Evolutionary conservation across 2,888 invertebrate genomes (phyloP), one percentile per base, ranked within the genome.

Genomic region (Augochlorella aurata): DNA sequence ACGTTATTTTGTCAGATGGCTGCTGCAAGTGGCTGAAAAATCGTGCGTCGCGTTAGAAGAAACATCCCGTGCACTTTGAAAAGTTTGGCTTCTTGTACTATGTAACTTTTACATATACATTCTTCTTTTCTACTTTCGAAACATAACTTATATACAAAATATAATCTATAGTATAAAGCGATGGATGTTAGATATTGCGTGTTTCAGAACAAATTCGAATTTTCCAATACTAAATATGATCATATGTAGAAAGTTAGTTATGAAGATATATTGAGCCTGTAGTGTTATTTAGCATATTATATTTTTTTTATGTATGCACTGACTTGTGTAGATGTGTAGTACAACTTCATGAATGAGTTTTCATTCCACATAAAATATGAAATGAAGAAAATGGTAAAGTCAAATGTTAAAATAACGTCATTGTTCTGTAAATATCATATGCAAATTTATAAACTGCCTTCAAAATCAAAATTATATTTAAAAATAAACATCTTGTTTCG

Each of bases 361-460:
- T 67, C 58, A 44, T 79, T 61, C 68, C 67, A n/a, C 10, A 50
- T 52, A 54, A 67, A 21, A 80, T 54, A 63, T 45, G 66, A 81
- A 81, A 77, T 77, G 82, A 83, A 83, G 82, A 77, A 83, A 81
- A 83, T 83, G 81, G 71, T 65, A 61, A 52, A 61, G 65, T 65
- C 16, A 16, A 63, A 63, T 18, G 38, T 18, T 50, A 21, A 49
- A 50, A 44, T 14, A 67, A 68, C 10, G 21, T 24, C 52, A 16
- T 21, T n/a, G 44, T 65, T 44, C 44, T 65, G 38, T 44, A 44
- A 44, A 24, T n/a, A 71, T 49, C 18, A 9, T 18, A n/a, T 68
- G 63, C 4, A 69, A 12, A 72, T 71, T 50, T 77, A 73, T 81
- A 71, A 82, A 77, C 82, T 81, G 82, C 77, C 82, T 81, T 81